Evolutionary conservation across 2,797 vertebrate genomes (phyloP).

Genomic region (Pampus argenteus): DNA sequence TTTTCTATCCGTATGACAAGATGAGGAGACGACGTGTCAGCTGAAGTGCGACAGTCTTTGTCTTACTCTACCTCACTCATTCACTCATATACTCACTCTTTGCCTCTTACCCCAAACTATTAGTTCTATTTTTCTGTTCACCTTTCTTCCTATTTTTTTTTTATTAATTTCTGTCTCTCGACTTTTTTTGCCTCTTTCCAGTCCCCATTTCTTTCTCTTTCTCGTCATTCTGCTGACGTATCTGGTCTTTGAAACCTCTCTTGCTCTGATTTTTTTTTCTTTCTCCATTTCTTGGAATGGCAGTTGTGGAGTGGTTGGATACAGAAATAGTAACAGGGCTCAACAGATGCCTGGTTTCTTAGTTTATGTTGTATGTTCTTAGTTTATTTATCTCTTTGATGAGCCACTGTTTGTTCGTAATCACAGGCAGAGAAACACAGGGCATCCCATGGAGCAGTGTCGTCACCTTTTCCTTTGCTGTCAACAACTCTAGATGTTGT

Average conservation of each 20-base stretch:
- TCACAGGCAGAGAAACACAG: constrained; percentile 52
- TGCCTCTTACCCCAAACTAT: not conserved
- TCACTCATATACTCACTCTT: constrained; percentile 24
- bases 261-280: not conserved
- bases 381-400: constrained; percentile 71
- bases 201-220: not conserved
- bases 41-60: constrained; percentile 61
- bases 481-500: constrained; percentile 30
- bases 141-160: constrained; percentile 9
- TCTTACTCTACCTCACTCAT: constrained; percentile 39
- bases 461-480: constrained; percentile 41
- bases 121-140: not conserved
- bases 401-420: constrained; percentile 52
- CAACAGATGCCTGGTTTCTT: constrained; percentile 55
- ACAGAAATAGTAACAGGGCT: constrained; percentile 51
- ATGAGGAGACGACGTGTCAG: constrained; percentile 72
- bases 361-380: too few relatives aligned
- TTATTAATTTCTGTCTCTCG: not conserved
- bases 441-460: constrained; percentile 19
- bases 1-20: constrained; percentile 75
- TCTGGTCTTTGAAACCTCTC: constrained; percentile 22
- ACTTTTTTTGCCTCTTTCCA: not conserved
- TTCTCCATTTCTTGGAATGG: constrained; percentile 29
- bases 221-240: constrained; percentile 2
- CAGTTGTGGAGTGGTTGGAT: constrained; percentile 43